Percentiles rank a stretch among this genome's conserved stretches.
phyloP scores from a whole-genome alignment of 53 echinoderm and acorn worm species.

The Paracentrotus lividus region DNA sequence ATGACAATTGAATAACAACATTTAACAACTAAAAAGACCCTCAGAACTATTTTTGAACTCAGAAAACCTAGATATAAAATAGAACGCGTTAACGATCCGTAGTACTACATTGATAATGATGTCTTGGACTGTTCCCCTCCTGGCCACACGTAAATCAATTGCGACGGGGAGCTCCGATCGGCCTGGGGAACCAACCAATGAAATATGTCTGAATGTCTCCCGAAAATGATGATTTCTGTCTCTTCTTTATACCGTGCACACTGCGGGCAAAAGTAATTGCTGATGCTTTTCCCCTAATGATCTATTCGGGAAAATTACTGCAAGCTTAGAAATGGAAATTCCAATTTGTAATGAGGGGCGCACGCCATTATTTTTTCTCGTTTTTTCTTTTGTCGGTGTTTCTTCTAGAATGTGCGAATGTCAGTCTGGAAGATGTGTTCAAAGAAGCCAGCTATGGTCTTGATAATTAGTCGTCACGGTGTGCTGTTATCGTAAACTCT shows the following conservation, averaged over 20 bases:
- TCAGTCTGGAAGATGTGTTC: background rate
- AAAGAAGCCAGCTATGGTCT: background rate
- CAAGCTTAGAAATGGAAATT: slow-evolving; percentile 34
- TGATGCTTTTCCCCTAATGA: slow-evolving; percentile 43
- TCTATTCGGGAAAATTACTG: slow-evolving; percentile 38
- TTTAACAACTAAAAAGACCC: background rate
- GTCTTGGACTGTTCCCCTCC: background rate
- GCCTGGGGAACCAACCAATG: background rate
- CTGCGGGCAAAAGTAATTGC: slow-evolving; percentile 25
- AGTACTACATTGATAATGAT: background rate
- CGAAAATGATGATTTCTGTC: slow-evolving; percentile 27
- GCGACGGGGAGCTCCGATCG: background rate
- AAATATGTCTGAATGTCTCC: slow-evolving; percentile 46
- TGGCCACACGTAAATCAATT: background rate
- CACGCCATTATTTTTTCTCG: background rate
- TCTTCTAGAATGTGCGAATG: slow-evolving; percentile 26
- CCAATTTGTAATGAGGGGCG: slow-evolving; percentile 22
- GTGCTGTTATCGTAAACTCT: slow-evolving; percentile 12
- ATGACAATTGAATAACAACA: background rate
- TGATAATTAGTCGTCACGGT: background rate
- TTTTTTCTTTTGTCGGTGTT: background rate
- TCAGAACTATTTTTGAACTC: background rate
- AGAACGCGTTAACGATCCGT: background rate
- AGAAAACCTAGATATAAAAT: background rate
- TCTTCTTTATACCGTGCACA: background rate